Evolutionary conservation across 2,797 vertebrate genomes (phyloP).

Genomic region (Arctocebus calabarensis): DNA sequence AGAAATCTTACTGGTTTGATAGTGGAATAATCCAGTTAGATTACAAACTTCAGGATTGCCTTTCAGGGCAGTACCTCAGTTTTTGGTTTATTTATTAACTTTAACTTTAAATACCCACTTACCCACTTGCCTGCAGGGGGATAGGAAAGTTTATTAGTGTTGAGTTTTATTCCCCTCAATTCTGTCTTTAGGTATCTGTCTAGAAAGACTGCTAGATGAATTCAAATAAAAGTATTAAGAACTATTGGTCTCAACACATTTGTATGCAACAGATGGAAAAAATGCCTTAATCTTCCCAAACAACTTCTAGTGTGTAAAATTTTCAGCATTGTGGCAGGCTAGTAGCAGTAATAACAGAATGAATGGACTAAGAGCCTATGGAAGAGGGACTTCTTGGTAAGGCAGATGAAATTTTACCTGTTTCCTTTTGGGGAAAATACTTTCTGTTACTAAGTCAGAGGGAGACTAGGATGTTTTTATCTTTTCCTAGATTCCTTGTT

Average conservation of each 20-base stretch:
- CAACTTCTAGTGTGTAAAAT: not conserved
- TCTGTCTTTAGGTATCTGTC: not conserved
- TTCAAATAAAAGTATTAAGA: constrained; percentile 35
- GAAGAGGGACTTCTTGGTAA: not conserved
- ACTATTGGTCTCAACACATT: not conserved
- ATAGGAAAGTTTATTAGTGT: not conserved
- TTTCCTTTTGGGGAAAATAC: constrained; percentile 23
- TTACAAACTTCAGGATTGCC: not conserved
- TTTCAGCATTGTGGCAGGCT: not conserved
- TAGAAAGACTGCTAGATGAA: not conserved
- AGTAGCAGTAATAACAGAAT: not conserved
- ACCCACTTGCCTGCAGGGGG: not conserved
- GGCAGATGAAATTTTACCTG: not conserved
- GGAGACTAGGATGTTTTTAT: not conserved
- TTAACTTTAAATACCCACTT: not conserved
- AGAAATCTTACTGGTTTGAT: not conserved
- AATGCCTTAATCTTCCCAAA: not conserved
- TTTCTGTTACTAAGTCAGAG: not conserved
- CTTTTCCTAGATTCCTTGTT: not conserved
- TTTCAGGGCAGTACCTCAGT: not conserved
- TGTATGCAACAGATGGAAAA: not conserved
- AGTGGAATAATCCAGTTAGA: not conserved
- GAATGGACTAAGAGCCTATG: not conserved
- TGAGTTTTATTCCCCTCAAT: not conserved
- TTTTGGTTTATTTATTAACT: not conserved